Conservation (phyloP, 2,888 invertebrate genomes). For the Lochmaea capreae region DNA sequence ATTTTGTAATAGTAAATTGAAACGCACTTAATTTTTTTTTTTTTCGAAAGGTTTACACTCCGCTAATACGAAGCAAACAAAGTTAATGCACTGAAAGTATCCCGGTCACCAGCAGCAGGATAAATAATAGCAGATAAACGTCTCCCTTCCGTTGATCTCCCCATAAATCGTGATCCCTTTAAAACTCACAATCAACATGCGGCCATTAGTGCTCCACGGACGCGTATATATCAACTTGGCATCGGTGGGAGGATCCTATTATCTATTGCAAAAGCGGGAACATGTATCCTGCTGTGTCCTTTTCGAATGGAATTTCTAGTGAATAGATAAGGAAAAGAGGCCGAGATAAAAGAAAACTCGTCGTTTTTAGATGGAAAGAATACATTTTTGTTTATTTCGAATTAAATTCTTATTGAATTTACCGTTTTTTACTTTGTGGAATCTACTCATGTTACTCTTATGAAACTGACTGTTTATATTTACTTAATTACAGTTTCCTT, state of each 20-base stretch:
- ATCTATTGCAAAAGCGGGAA: conserved; percentile 57
- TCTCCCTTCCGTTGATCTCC: conserved; percentile 58
- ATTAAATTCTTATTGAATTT: no score
- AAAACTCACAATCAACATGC: conserved; percentile 65
- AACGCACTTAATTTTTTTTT: conserved; percentile 19
- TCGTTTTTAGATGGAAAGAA: conserved; percentile 14
- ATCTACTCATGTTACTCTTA: no score
- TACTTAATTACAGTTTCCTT: no score
- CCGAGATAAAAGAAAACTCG: conserved; percentile 17
- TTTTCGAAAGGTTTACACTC: conserved; percentile 29
- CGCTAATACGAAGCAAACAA: conserved; percentile 40
- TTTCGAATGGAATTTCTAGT: conserved; percentile 36
- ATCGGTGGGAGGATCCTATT: conserved; percentile 60
- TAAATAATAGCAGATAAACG: conserved; percentile 57
- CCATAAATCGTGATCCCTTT: conserved; percentile 62
- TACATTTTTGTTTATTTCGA: neutral
- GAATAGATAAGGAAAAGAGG: conserved; percentile 41
- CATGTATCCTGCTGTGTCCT: conserved; percentile 55
- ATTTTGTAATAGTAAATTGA: neutral
- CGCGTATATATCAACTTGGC: conserved; percentile 62
- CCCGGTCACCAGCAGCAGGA: conserved; percentile 50
- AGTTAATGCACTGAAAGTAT: conserved; percentile 61
- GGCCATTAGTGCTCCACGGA: conserved; percentile 63
- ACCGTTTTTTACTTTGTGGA: no score
- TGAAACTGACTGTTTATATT: no score